Base-by-base conservation (phyloP, 2,113 vertebrate genomes). In the Anguilla japonica region DNA sequence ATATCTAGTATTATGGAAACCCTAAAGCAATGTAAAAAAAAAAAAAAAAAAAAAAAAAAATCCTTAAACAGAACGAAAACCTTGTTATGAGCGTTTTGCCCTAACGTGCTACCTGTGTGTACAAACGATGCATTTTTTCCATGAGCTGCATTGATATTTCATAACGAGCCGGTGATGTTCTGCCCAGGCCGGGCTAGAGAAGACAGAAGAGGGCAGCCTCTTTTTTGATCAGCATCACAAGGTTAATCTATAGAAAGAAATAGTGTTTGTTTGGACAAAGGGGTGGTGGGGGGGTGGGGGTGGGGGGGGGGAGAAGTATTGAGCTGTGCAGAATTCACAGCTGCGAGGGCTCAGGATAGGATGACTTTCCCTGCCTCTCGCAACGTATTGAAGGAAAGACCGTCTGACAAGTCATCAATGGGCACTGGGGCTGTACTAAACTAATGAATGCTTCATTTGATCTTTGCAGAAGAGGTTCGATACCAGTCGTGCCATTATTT, bases 401-500 rank as follows among this genome's bases (percentile, higher is more conserved):
- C 93, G 94, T 94, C 94, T 95, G 95, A 96, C 95, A 95, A 95
- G 92, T 95, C 94, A 93, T 96, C 95, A 94, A 95, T 96, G 94
- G 92, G 92, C 90, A 93, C 92, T 90, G 90, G 92, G 88, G 93
- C 94, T 94, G 93, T 94, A 94, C 94, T 95, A 95, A 95, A 95
- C 95, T 96, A 95, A 95, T 94, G 95, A 96, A 95, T 95, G 95
- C 94, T 93, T 92, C 94, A 94, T 95, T 94, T 95, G 94, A 96
- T 95, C 95, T 95, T 92, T 88, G 88, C 88, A 91, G 93, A 94
- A 92, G 93, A 94, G 92, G 92, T 93, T 96, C 95, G 93, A 95
- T 95, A 95, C 92, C 93, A 93, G 92, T 94, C 94, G 91, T 89
- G 92, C 94, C 94, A 95, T 95, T 94, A 95, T 95, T 95, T 95